Evolutionary conservation across 64 coral and sea anemone genomes (phyloP).

Genomic region (Cladopsammia gracilis): DNA sequence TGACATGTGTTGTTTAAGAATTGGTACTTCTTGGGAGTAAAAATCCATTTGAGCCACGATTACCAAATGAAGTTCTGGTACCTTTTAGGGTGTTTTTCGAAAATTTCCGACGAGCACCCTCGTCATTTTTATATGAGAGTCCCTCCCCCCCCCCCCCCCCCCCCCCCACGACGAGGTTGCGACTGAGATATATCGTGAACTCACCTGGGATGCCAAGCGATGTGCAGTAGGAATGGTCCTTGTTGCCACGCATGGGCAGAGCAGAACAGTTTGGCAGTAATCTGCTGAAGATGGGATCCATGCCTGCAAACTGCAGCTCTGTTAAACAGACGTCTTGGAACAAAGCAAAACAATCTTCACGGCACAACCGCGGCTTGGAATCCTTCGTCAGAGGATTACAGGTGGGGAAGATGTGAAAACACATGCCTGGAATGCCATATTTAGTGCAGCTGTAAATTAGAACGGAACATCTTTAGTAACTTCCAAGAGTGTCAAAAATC

Average conservation of each 20-base stretch:
- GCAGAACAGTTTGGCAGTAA: constrained; percentile 75
- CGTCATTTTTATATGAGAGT: no score
- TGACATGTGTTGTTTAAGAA: no score
- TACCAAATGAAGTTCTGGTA: no score
- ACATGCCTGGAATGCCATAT: constrained; percentile 89
- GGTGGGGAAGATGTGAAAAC: constrained; percentile 84
- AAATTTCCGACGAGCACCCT: no score
- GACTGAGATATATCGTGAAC: neutral
- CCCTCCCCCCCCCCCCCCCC: no score
- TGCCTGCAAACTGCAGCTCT: constrained; percentile 64
- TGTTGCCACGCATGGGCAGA: constrained; percentile 32
- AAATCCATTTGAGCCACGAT: no score
- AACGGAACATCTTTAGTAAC: neutral
- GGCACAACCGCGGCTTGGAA: constrained; percentile 76
- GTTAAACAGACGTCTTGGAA: constrained; percentile 73
- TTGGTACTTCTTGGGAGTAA: no score
- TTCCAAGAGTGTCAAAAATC: no score
- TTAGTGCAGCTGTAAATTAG: constrained; percentile 55
- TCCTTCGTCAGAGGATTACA: constrained; percentile 54
- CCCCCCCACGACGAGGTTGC: no score
- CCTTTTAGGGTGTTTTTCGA: no score
- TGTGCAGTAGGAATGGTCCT: constrained; percentile 69
- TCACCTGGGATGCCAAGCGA: constrained; percentile 75
- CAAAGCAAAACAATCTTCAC: constrained; percentile 75
- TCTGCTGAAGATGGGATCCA: neutral